These are phyloP conservation scores for Salvelinus alpinus DNA, from an alignment of 2,113 vertebrate species.

Conservation along the genomic window DNA sequence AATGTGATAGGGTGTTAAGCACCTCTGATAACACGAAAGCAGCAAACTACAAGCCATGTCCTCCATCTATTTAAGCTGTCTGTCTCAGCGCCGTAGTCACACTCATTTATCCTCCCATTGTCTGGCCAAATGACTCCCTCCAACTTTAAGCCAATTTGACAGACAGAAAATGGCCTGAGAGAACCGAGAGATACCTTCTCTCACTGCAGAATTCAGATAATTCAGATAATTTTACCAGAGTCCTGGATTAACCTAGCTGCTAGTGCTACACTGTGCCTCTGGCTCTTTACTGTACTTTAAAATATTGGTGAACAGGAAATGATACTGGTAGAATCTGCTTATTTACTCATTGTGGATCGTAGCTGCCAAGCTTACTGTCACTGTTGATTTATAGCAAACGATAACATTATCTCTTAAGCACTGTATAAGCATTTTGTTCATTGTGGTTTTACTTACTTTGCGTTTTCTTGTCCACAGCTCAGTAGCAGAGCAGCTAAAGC, in stretches of 20 bases:
- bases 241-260: not conserved
- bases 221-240: not conserved
- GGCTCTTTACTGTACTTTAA: no score
- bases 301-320: no score
- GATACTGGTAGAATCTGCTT: no score
- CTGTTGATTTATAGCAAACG: no score
- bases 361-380: no score
- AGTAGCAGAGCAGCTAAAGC: conserved; percentile 94
- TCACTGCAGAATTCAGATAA: not conserved
- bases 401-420: no score
- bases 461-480: conserved; percentile 73
- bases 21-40: conserved; percentile 26
- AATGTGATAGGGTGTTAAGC: conserved; percentile 21
- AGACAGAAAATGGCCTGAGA: conserved; percentile 38
- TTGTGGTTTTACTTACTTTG: not conserved
- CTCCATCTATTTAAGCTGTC: not conserved
- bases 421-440: not conserved
- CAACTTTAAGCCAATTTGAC: conserved; percentile 6
- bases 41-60: conserved; percentile 10
- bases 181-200: conserved; percentile 26
- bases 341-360: no score
- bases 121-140: conserved; percentile 17
- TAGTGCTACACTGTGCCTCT: not conserved
- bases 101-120: conserved; percentile 37
- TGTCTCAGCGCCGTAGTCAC: not conserved